These are phyloP conservation scores for Eutolmus rufibarbis DNA, from an alignment of 2,888 invertebrate genomes.

Conservation along the genomic window DNA sequence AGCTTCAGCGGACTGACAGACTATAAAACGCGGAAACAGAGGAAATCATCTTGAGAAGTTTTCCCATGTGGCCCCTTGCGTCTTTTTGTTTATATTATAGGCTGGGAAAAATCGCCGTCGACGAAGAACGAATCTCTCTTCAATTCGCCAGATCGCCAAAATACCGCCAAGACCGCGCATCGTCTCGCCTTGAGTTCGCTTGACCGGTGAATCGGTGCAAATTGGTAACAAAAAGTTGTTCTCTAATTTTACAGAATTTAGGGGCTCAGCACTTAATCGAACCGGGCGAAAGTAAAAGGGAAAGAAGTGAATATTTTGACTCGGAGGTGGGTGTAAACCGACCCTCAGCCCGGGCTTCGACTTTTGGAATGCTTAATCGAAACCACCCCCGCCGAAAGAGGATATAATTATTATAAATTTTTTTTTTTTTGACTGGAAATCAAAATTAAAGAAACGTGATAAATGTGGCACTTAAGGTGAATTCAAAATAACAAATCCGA, in stretches of 20 bases:
- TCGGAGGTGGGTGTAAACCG: neutral
- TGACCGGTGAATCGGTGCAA: neutral
- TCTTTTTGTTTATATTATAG: neutral
- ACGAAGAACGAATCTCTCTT: neutral
- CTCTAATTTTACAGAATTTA: neutral
- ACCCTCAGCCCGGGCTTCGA: neutral
- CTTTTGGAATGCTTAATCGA: neutral
- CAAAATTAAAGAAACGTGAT: neutral
- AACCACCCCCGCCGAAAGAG: neutral
- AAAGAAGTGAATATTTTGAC: neutral
- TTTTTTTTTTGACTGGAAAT: neutral
- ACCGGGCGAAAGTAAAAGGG: neutral
- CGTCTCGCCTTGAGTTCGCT: neutral
- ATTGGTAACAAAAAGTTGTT: neutral
- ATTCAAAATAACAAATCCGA: constrained; percentile 1
- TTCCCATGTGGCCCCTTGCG: neutral
- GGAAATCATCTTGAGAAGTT: neutral
- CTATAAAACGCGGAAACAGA: neutral
- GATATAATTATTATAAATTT: neutral
- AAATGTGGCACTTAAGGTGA: constrained; percentile 30
- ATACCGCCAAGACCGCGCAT: neutral
- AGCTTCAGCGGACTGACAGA: neutral
- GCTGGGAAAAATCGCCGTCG: neutral
- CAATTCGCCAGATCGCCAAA: neutral
- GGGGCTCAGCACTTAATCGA: neutral